These are phyloP conservation scores for Poecilia latipinna DNA, from an alignment of 2,113 vertebrate genomes.

Conservation along the genomic window DNA sequence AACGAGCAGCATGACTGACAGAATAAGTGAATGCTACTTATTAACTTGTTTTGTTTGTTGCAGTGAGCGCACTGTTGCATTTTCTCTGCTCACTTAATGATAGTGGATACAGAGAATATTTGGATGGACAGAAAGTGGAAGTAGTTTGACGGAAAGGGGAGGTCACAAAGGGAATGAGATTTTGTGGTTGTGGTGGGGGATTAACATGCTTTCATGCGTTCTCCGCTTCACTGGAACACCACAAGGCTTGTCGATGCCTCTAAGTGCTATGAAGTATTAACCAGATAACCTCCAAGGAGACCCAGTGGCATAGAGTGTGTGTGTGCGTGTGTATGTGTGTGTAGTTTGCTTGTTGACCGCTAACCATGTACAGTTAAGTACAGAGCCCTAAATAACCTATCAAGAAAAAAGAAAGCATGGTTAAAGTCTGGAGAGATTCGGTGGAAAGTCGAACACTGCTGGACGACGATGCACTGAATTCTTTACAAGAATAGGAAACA, in stretches of 20 bases:
- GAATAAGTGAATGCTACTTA: not conserved
- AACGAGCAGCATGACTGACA: not conserved
- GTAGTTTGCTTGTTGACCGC: slow-evolving; percentile 40
- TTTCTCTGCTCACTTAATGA: slow-evolving; percentile 32
- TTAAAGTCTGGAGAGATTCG: slow-evolving; percentile 23
- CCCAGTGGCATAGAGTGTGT: slow-evolving; percentile 23
- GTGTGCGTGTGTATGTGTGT: not conserved
- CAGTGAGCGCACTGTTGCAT: not conserved
- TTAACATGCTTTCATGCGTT: slow-evolving; percentile 71
- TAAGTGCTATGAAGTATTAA: slow-evolving; percentile 81
- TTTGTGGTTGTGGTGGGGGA: slow-evolving; percentile 46
- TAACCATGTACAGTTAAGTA: slow-evolving; percentile 61
- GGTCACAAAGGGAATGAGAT: slow-evolving; percentile 50
- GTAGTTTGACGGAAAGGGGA: slow-evolving; percentile 5
- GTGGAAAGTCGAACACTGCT: slow-evolving; percentile 27
- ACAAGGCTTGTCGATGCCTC: slow-evolving; percentile 66
- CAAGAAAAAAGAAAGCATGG: slow-evolving; percentile 25
- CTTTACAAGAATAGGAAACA: slow-evolving; percentile 13
- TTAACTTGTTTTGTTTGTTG: slow-evolving; percentile 21
- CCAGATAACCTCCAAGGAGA: slow-evolving; percentile 65
- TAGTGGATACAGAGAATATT: slow-evolving; percentile 22
- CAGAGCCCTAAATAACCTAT: slow-evolving; percentile 52
- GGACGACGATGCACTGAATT: slow-evolving; percentile 38
- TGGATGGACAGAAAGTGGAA: slow-evolving; percentile 14
- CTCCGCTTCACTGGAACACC: slow-evolving; percentile 62